phyloP scores from a whole-genome alignment of 2,113 vertebrate species.

The Pandion haliaetus region DNA sequence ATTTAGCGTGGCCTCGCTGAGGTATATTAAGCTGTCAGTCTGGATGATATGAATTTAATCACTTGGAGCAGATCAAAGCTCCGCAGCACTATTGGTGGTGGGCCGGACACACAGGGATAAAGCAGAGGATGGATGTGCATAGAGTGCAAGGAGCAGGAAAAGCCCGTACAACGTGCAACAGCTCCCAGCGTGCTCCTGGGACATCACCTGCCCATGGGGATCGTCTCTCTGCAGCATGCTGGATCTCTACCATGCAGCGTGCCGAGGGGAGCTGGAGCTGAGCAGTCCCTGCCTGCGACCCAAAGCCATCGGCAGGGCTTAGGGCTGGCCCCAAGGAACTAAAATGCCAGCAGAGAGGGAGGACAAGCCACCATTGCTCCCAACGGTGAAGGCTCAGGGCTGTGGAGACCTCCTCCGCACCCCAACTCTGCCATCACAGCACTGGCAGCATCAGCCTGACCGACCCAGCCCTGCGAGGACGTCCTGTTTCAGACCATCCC shows the following conservation, averaged over 20 bases:
- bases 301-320: background rate
- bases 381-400: background rate
- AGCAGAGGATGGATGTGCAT: background rate
- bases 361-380: fast-evolving
- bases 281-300: background rate
- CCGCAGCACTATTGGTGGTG: background rate
- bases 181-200: background rate
- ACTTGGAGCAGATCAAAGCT: slow-evolving; percentile 49
- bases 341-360: background rate
- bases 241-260: fast-evolving
- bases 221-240: fast-evolving
- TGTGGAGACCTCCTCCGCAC: background rate
- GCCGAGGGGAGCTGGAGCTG: background rate
- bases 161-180: fast-evolving
- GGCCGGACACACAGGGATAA: background rate
- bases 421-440: background rate
- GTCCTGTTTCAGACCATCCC: background rate
- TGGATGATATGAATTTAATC: slow-evolving; percentile 60
- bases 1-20: background rate
- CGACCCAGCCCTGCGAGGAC: fast-evolving
- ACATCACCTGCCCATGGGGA: fast-evolving
- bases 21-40: slow-evolving; percentile 65
- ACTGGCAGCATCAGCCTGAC: background rate
- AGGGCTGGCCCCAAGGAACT: background rate
- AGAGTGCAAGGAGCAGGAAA: background rate